Conservation (phyloP, 2,113 vertebrate genomes). For the Addax nasomaculatus region DNA sequence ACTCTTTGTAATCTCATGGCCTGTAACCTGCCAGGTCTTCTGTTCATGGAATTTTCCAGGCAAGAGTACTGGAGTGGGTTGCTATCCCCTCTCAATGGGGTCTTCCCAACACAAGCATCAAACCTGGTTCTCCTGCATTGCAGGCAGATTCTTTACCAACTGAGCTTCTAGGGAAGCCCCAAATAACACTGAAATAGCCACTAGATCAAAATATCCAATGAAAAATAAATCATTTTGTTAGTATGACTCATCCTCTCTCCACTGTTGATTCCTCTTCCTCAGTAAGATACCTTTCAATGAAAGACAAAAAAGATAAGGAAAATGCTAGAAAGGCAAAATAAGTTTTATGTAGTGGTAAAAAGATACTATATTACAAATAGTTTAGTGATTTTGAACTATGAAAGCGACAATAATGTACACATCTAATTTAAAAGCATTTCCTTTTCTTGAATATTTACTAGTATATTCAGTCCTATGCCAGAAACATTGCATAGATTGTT, state of each 20-base stretch:
- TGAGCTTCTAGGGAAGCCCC: not conserved
- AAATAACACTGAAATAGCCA: conserved; percentile 36
- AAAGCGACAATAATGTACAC: not conserved
- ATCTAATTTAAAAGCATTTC: not conserved
- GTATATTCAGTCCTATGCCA: not conserved
- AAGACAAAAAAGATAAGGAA: conserved; percentile 23
- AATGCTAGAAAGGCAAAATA: not conserved
- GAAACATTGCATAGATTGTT: not conserved
- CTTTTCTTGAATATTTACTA: not conserved
- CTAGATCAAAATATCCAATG: not conserved
- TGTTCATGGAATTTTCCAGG: not conserved
- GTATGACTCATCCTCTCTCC: not conserved
- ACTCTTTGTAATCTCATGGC: not conserved
- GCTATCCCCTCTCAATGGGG: not conserved
- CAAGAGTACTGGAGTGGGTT: not conserved
- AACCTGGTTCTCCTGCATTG: not conserved
- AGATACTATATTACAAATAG: not conserved
- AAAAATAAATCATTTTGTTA: conserved; percentile 37
- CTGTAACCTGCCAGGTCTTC: not conserved
- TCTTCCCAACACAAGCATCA: not conserved
- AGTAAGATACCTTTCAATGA: conserved; percentile 11
- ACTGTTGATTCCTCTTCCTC: conserved; percentile 2
- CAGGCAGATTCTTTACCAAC: not conserved
- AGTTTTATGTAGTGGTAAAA: not conserved
- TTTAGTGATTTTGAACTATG: not conserved